These are phyloP conservation scores for Cochlearius cochlearius DNA, from an alignment of 2,113 vertebrate genomes.

Conservation along the genomic window DNA sequence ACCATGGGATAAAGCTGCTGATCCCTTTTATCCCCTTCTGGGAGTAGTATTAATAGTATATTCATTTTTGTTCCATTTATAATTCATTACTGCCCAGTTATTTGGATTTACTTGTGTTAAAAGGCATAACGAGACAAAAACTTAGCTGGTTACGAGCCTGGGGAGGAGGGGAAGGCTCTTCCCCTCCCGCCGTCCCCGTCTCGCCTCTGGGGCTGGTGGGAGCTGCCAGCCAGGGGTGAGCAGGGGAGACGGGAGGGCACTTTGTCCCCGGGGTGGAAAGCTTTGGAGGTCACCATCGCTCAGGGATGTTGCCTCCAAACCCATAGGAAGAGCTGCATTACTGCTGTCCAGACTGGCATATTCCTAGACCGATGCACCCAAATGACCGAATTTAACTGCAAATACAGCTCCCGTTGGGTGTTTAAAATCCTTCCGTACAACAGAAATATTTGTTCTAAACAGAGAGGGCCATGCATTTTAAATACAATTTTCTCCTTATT, in stretches of 20 bases:
- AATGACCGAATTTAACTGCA: neutral
- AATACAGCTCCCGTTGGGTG: neutral
- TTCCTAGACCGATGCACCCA: neutral
- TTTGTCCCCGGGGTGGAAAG: neutral
- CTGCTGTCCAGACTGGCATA: neutral
- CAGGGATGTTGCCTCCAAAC: neutral
- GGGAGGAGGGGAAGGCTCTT: neutral
- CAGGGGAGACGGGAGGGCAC: neutral
- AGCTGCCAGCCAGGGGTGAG: neutral
- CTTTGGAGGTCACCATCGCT: neutral
- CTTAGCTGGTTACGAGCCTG: neutral
- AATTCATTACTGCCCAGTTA: slow-evolving; percentile 68
- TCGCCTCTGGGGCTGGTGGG: neutral
- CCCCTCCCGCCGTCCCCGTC: neutral
- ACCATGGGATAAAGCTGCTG: slow-evolving; percentile 65
- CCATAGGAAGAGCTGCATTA: neutral
- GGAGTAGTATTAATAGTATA: slow-evolving; percentile 66
- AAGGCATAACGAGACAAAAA: slow-evolving; percentile 62
- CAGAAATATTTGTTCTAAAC: neutral
- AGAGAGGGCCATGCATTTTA: neutral
- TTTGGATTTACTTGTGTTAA: slow-evolving; percentile 64
- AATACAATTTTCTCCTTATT: neutral
- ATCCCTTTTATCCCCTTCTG: slow-evolving; percentile 68
- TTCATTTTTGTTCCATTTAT: slow-evolving; percentile 69
- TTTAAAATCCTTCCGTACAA: neutral